phyloP scores from a whole-genome alignment of 1,140 invertebrate genomes.

The Sarcophaga peregrina region DNA sequence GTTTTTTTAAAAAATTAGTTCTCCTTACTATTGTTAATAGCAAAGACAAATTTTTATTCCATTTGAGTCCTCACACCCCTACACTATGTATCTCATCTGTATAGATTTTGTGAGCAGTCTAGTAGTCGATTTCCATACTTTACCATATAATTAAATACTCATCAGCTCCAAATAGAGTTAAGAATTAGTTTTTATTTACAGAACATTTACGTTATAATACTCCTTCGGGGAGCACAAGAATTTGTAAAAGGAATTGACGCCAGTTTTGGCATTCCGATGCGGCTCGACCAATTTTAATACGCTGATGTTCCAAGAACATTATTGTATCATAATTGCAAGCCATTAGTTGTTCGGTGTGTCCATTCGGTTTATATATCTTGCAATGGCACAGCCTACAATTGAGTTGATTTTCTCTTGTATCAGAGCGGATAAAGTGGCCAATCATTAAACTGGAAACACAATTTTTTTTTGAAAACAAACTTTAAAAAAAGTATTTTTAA shows the following conservation, averaged over 20 bases:
- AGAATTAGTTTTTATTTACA: too few species aligned
- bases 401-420: slow-evolving; percentile 32
- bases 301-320: slow-evolving; percentile 34
- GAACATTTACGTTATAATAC: background rate
- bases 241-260: slow-evolving; percentile 36
- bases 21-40: too few species aligned
- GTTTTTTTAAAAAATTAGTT: too few species aligned
- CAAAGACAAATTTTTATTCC: too few species aligned
- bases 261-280: slow-evolving; percentile 39
- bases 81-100: too few species aligned
- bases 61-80: too few species aligned
- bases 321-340: slow-evolving; percentile 50
- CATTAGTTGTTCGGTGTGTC: slow-evolving; percentile 46
- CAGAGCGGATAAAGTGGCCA: slow-evolving; percentile 51
- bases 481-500: too few species aligned
- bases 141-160: too few species aligned
- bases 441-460: slow-evolving; percentile 44
- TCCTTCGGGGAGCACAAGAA: slow-evolving; percentile 35
- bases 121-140: too few species aligned
- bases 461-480: too few species aligned
- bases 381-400: slow-evolving; percentile 51
- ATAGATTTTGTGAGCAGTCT: too few species aligned
- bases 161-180: too few species aligned
- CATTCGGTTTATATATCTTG: slow-evolving; percentile 44
- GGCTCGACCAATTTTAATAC: slow-evolving; percentile 40